Percentiles rank a stretch among this genome's conserved stretches.
These are phyloP conservation scores for Lithosia quadra DNA, from an alignment of 2,888 invertebrate genomes.

Conservation along the genomic window DNA sequence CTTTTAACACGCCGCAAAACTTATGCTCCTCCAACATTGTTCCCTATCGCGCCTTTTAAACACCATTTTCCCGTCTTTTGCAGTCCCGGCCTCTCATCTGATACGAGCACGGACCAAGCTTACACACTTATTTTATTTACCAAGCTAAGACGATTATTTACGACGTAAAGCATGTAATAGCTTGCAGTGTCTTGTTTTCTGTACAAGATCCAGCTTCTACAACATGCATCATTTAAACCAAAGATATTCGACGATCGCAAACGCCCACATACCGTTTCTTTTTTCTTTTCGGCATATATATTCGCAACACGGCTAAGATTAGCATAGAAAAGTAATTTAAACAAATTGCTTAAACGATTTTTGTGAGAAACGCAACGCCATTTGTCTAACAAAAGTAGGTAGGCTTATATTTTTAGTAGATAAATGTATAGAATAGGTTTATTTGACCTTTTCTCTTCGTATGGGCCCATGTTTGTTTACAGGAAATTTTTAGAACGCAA, in stretches of 20 bases:
- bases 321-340: constrained; percentile 84
- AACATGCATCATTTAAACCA: constrained; percentile 76
- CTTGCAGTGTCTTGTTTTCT: constrained; percentile 78
- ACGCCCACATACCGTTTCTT: constrained; percentile 64
- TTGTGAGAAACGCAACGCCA: constrained; percentile 72
- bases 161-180: constrained; percentile 81
- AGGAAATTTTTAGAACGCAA: constrained; percentile 51
- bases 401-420: constrained; percentile 58
- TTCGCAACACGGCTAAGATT: constrained; percentile 78
- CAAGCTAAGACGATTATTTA: constrained; percentile 82
- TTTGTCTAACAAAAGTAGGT: constrained; percentile 71
- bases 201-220: constrained; percentile 66
- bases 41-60: constrained; percentile 80
- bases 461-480: constrained; percentile 51
- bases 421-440: constrained; percentile 45
- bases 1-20: constrained; percentile 81
- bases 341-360: constrained; percentile 82
- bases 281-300: constrained; percentile 67
- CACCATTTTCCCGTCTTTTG: constrained; percentile 77
- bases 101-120: constrained; percentile 75
- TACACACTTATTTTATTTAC: constrained; percentile 84
- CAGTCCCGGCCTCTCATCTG: constrained; percentile 78
- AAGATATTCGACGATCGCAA: constrained; percentile 67
- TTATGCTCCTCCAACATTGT: constrained; percentile 76
- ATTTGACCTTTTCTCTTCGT: constrained; percentile 54